Evolutionary conservation across 2,797 vertebrate genomes (phyloP), one percentile per base, ranked within the genome.

Genomic region (Dendrocincla fuliginosa): DNA sequence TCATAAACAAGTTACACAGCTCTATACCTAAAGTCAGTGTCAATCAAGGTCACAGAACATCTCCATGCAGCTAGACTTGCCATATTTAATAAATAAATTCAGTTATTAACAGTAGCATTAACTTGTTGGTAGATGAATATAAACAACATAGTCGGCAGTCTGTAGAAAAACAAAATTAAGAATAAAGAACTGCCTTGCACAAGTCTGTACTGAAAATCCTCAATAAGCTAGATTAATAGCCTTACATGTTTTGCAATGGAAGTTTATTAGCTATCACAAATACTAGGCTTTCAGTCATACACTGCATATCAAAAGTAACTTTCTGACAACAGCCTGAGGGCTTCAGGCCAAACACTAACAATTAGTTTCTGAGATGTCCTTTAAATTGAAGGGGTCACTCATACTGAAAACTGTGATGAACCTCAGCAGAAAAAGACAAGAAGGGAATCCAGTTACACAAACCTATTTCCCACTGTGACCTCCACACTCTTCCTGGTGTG

Each of bases 31-130:
- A 92, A 64, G 24, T 25, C 57, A 83, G 11, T 4, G 5, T 46
- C 73, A 64, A 79, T 27, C 64, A 77, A 84, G 39, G 77, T 81
- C 57, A 77, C 13, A 80, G 10, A 55, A 80, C 94, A 76, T 32
- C 55, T 42, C 22, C 24, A 46, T 25, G 20, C 10, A 3, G 28
- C 8, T 24, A 17, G 7, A 80, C 10, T 22, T 67, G 13, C 8
- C 35, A 30, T 64, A 91, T 46, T 88, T 86, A 84, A 71, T 64
- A 93, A 89, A 73, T 55, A 88, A 95, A 90, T 49, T 13, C 42
- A 84, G 27, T 19, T 64, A 65, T 75, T 77, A 90, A 15, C 33
- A 78, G 64, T 27, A 71, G 50, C 19, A 57, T 59, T 79, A 83
- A 59, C 17, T 70, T 87, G 44, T 18, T 73, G 59, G 65, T 11